A percentile compares a stretch with the other conserved stretches of the same genome.
Evolutionary conservation across 2,888 invertebrate species (phyloP).

Genomic region (Cerastis leucographa): DNA sequence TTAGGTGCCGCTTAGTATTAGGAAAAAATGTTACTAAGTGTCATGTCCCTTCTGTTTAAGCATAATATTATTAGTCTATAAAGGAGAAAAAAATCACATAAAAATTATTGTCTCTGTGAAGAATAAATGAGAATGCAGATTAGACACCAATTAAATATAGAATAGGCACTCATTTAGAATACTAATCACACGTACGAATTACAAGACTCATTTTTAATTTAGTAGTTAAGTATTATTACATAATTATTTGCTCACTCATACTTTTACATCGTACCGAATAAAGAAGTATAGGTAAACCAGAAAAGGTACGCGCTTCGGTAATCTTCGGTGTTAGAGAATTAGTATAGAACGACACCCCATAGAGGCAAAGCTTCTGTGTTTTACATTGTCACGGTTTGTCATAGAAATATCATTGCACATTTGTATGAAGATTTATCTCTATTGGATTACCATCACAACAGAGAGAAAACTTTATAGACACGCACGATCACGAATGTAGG

Average conservation of each 20-base stretch:
- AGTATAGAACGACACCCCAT: background rate
- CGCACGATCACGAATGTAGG: background rate
- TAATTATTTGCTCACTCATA: constrained; percentile 27
- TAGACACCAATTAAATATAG: constrained; percentile 61
- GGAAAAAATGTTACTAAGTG: constrained; percentile 6
- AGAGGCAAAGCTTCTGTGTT: background rate
- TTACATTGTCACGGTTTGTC: background rate
- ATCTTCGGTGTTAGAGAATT: background rate
- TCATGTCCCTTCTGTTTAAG: background rate
- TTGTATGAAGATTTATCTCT: background rate
- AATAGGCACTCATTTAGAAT: constrained; percentile 70
- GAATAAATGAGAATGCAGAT: constrained; percentile 42
- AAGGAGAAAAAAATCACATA: constrained; percentile 7
- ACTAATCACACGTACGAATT: constrained; percentile 45
- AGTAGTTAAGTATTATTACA: constrained; percentile 4
- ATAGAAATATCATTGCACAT: background rate
- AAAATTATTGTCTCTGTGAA: constrained; percentile 39
- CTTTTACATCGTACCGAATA: background rate
- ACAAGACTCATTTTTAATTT: constrained; percentile 27
- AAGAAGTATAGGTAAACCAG: constrained; percentile 13
- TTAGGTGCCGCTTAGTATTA: background rate
- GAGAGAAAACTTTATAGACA: background rate
- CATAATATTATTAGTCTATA: background rate
- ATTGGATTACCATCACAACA: background rate
- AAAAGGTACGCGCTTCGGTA: background rate